Evolutionary conservation across 2,797 vertebrate species (phyloP), one percentile per base, ranked within the genome.

Genomic region (Hoplostethus mediterraneus): DNA sequence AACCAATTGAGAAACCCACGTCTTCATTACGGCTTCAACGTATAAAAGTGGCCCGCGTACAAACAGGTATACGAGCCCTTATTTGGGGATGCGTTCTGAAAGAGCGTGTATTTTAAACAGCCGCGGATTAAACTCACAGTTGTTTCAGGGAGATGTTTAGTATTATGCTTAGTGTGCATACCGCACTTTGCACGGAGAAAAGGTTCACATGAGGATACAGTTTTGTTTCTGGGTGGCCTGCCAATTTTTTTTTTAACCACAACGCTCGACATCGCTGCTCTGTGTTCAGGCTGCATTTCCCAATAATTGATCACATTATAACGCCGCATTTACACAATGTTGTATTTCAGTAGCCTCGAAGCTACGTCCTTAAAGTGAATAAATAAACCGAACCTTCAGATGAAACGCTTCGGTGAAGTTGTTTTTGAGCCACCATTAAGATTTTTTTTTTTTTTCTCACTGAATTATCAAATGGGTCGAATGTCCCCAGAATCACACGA

Each of bases 1-100:
- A 89, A 93, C 96, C 97, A 97, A 97, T 95, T 93, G 92, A 92
- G 93, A 93, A 80, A 80, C 51, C 48, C 72, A 68, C 71, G 78
- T 85, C 84, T 90, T 85, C 71, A 87, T 82, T 63, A 69, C 30
- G 71, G 68, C 65, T 56, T 73, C 12, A 5, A 72, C 72, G 79
- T 79, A 83, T 82, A 76, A 89, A 89, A 73, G 73, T 71, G 54
- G 68, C 61, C 28, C 14, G 5, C 30, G 6, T 31, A 33, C 28
- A 63, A 72, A 21, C 60, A 68, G 53, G 54, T 75, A 65, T 72
- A 77, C 30, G 64, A 28, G 55, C 51, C 31, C 49, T 33, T 63
- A 60, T 71, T 62, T 36, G 45, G 59, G 4, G 62, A 58, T 54
- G 58, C 47, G 5, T 2, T 60, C 21, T 21, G 57, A 60, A 31